Evolutionary conservation across 2,797 vertebrate species (phyloP).

Genomic region (Sebastes kiyomatsui): DNA sequence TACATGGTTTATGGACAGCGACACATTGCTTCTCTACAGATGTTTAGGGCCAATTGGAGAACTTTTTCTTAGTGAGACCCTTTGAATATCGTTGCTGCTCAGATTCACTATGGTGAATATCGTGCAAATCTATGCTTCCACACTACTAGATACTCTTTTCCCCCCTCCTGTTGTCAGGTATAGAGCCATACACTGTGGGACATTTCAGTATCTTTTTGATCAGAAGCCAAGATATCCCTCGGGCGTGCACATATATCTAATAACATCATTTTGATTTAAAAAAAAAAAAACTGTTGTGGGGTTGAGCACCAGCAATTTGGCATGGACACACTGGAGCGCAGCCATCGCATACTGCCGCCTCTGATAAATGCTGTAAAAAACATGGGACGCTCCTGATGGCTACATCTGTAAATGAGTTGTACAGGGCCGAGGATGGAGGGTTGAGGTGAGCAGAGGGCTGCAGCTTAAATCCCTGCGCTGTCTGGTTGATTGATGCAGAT

Average conservation of each 20-base stretch:
- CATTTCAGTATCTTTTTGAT: slow-evolving; percentile 8
- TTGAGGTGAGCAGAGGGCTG: slow-evolving; percentile 54
- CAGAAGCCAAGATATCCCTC: not conserved
- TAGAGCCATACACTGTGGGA: not conserved
- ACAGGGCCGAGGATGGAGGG: slow-evolving; percentile 40
- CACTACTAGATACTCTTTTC: not conserved
- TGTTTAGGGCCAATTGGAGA: not conserved
- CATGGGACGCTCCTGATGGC: slow-evolving; percentile 30
- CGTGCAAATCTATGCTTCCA: not conserved
- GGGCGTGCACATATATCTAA: not conserved
- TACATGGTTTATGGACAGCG: not conserved
- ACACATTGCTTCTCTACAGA: not conserved
- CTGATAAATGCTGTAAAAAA: slow-evolving; percentile 36
- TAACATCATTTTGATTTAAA: not conserved
- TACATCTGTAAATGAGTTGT: slow-evolving; percentile 74
- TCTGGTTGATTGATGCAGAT: slow-evolving; percentile 72
- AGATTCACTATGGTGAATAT: not conserved
- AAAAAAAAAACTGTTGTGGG: not conserved
- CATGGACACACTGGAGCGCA: not conserved
- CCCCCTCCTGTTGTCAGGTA: not conserved
- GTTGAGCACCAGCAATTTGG: slow-evolving; percentile 4
- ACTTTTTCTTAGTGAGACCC: not conserved
- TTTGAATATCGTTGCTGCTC: not conserved
- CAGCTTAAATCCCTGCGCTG: slow-evolving; percentile 64
- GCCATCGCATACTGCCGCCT: slow-evolving; percentile 9